A percentile compares a stretch with the other conserved stretches of the same genome.
Conservation (phyloP, 1,140 invertebrate genomes). For the Achatina immaculata region DNA sequence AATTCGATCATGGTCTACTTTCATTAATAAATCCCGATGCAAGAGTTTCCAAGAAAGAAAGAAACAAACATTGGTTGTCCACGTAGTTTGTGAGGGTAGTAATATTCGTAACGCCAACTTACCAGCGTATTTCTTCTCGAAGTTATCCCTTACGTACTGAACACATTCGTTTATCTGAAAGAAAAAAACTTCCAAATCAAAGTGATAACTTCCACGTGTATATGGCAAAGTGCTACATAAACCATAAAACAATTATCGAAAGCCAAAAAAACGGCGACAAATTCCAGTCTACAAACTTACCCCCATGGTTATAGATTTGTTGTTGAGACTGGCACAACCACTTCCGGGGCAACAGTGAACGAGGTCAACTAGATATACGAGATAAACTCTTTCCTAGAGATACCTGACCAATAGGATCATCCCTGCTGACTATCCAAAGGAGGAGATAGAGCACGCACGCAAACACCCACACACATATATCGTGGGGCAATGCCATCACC, state of each 20-base stretch:
- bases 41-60: neutral
- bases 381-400: neutral
- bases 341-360: slow-evolving; percentile 19
- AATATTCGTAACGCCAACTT: neutral
- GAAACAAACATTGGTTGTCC: neutral
- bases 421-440: neutral
- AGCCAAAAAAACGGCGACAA: neutral
- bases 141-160: slow-evolving; percentile 48
- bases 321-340: slow-evolving; percentile 8
- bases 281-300: neutral
- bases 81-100: neutral
- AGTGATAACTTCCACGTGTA: neutral
- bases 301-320: slow-evolving; percentile 37
- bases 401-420: neutral
- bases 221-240: neutral
- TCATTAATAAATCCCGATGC: no score
- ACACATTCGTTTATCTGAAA: slow-evolving; percentile 47
- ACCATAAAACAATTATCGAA: neutral
- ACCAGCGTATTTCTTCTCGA: slow-evolving; percentile 56
- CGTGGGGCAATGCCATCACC: neutral
- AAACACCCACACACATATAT: neutral
- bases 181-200: neutral
- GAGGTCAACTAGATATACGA: neutral
- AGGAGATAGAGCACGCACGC: neutral
- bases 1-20: no score